Percentiles rank a stretch among this genome's conserved stretches.
Evolutionary conservation across 2,888 invertebrate genomes (phyloP).

Genomic region (Lithodes maja): DNA sequence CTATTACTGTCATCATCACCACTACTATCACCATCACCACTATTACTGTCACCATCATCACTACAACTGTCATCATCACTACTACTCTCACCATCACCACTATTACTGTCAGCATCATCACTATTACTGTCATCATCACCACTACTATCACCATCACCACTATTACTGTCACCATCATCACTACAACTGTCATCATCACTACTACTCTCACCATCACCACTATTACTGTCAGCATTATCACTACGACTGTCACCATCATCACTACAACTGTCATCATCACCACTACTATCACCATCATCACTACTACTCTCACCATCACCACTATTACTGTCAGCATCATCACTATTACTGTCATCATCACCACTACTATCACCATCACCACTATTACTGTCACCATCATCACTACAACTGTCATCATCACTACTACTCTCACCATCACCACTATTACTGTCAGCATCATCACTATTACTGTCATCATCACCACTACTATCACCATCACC

Average conservation of each 20-base stretch:
- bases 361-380: not conserved
- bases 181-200: not conserved
- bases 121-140: no score
- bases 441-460: no score
- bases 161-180: not conserved
- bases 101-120: no score
- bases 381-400: no score
- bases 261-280: not conserved
- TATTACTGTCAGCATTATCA: no score
- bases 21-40: no score
- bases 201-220: not conserved
- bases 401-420: not conserved
- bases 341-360: not conserved
- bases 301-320: no score
- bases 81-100: no score
- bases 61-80: no score
- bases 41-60: no score
- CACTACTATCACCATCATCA: no score
- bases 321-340: not conserved
- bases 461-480: not conserved
- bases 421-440: not conserved
- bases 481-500: not conserved
- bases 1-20: no score
- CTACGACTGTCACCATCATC: not conserved
- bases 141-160: constrained; percentile 5